These are phyloP conservation scores for Vanessa atalanta DNA, from an alignment of 1,140 invertebrate genomes.

Conservation along the genomic window DNA sequence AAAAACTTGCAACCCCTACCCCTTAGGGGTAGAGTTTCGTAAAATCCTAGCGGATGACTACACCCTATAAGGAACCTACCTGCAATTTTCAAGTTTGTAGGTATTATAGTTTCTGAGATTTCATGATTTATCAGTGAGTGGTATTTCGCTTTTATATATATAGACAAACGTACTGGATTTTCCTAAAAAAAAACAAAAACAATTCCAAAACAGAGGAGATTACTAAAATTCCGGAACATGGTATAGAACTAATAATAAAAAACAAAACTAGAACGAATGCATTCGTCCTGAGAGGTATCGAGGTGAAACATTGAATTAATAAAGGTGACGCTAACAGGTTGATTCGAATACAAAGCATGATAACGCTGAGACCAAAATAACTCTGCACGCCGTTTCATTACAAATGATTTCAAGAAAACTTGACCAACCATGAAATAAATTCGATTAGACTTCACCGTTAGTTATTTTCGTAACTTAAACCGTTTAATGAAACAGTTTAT, in stretches of 20 bases:
- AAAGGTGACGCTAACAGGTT: constrained; percentile 31
- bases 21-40: too few species aligned
- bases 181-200: neutral
- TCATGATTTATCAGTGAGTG: too few species aligned
- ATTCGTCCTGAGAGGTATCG: neutral
- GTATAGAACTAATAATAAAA: neutral
- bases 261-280: neutral
- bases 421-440: constrained; percentile 2
- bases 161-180: too few species aligned
- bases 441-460: too few species aligned
- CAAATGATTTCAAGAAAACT: neutral
- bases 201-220: neutral
- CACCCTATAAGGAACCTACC: too few species aligned
- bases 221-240: neutral
- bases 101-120: too few species aligned
- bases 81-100: too few species aligned
- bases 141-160: too few species aligned
- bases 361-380: constrained; percentile 4
- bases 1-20: too few species aligned
- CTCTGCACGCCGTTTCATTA: neutral
- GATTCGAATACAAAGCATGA: constrained; percentile 23
- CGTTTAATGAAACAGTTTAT: too few species aligned
- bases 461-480: too few species aligned
- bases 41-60: too few species aligned
- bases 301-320: constrained; percentile 33